Evolutionary conservation across 1,140 invertebrate species (phyloP), one percentile per base, ranked within the genome.

Genomic region (Drosophila nebulosa): DNA sequence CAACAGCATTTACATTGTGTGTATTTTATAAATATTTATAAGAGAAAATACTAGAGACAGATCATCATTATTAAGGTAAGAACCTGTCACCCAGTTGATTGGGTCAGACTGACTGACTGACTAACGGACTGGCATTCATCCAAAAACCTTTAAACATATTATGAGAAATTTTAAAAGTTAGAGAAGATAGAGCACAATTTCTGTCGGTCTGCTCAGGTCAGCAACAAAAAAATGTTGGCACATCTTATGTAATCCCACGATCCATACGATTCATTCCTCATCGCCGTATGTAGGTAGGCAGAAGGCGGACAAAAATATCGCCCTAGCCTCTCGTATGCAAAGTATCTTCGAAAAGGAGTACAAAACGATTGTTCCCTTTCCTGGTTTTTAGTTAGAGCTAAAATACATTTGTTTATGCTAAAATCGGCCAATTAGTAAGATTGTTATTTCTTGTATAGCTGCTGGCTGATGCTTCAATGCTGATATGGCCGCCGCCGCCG

Each of bases 401-500:
- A 91, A 90, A 91, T 91, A 91, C 90, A 91, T 91, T 90, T 91
- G 90, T 91, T 91, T 90, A 91, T 91, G 90, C 89, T 91, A 91
- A 91, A 91, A 90, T 91, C 86, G 81, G 65, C 90, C 90, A 91
- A 91, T 91, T 91, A 91, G 90, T 65, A 90, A 91, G 90, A 91
- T 91, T 91, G 90, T 91, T 91, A 91, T 91, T 91, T 91, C 85
- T 81, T 81, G 89, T 84, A 89, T 79, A 70, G 89, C 69, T n/a
- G n/a, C 39, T 69, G 76, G 61, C 89, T 74, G 89, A 90, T 90
- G 79, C 80, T 77, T 52, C 65, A 53, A 27, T 46, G 60, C 74
- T 75, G 79, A 89, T 89, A 89, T 57, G 62, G 70, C 16, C 64
- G 59, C 39, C 39, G 67, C 51, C 42, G 30, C 27, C 22, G 22